Conservation (phyloP, 2,797 vertebrate species). For the Amazona ochrocephala region DNA sequence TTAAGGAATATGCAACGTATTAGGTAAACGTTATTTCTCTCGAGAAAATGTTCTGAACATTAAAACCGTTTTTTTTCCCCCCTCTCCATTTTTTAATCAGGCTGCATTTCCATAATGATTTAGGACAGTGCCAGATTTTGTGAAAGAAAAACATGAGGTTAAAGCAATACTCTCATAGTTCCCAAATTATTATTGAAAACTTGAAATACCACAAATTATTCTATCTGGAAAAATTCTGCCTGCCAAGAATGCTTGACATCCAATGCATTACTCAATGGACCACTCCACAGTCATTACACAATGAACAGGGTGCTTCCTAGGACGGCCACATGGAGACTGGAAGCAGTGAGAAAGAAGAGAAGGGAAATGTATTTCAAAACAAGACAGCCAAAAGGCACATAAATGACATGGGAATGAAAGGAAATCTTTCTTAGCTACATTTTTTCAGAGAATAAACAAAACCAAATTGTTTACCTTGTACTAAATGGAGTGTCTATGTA, state of each 20-base stretch:
- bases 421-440: neutral
- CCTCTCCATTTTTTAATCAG: neutral
- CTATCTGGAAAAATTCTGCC: neutral
- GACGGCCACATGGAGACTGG: accelerated
- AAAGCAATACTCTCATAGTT: neutral
- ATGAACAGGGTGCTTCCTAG: neutral
- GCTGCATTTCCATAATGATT: neutral
- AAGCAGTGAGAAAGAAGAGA: neutral
- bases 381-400: neutral
- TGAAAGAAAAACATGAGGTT: neutral
- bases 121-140: neutral
- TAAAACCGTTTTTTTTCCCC: neutral
- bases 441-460: neutral
- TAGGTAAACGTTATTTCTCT: neutral
- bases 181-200: neutral
- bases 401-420: neutral
- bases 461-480: neutral
- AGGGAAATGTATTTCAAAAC: neutral
- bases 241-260: neutral
- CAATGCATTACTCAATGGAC: accelerated
- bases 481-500: accelerated
- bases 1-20: neutral
- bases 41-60: neutral
- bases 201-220: neutral
- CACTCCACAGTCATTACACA: neutral